Base-by-base conservation (phyloP, 1,140 invertebrate species). In the Copidosoma floridanum region DNA sequence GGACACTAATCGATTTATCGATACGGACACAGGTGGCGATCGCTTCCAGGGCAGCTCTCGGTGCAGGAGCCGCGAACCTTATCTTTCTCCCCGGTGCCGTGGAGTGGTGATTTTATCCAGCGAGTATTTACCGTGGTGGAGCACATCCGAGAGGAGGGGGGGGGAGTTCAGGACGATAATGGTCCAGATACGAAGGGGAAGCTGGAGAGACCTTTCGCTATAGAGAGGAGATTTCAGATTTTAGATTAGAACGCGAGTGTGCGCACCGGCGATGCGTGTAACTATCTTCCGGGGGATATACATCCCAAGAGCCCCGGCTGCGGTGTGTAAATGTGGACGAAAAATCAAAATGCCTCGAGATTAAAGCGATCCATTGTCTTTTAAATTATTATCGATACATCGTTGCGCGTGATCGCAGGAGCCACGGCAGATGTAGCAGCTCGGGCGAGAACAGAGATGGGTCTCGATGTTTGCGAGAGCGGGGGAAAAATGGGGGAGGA, bases 91-190 rank as follows among this genome's bases (percentile, higher is more conserved):
- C 23, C 12, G 24, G 12, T 52, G 52, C 20, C 46, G 51, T 27
- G n/a, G n/a, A n/a, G 53, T 10, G 7, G 41, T 53, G 57, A 71
- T 71, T 67, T 70, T 71, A 70, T 69, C 64, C 60, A n/a, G n/a
- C n/a, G 56, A 21, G 53, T 41, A 65, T 65, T 66, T 60, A 37
- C 57, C 44, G 16, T 43, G 51, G 56, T 53, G 29, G 29, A 47
- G 32, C 40, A n/a, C n/a, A n/a, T n/a, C n/a, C n/a, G n/a, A n/a
- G n/a, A n/a, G n/a, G n/a, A n/a, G n/a, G n/a, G n/a, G n/a, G n/a
- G 23, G 24, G 52, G 35, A 46, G 41, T 43, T 66, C 60, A 47
- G 20, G 59, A 50, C 16, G 52, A 61, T 62, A 62, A 62, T 62
- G 29, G 47, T 8, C 53, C 27, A 51, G 53, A 51, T 56, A 41